Base-by-base conservation (phyloP, 2,113 vertebrate species). In the Brachyistius frenatus region DNA sequence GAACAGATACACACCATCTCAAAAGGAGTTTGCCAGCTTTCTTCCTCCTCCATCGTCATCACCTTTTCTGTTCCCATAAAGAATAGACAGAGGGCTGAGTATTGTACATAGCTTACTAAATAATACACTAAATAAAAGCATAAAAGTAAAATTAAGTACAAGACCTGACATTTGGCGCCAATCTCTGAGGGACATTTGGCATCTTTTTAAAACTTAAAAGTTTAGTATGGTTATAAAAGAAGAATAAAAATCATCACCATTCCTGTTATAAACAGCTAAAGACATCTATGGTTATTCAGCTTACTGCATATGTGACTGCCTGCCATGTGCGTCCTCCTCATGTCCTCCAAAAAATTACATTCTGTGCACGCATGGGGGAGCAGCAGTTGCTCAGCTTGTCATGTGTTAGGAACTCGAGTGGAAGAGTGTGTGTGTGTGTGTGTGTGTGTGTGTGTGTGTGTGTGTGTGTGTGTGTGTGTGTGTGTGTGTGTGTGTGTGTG, bases 1-100 rank as follows among this genome's bases (percentile, higher is more conserved):
- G 71, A 88, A 85, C 85, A 84, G 81, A 89, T 35, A 80, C 72
- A 84, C 70, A 81, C 81, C 69, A 56, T 66, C 64, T 78, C 80
- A 83, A 63, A 14, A 5, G 16, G 6, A 9, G n/a, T 32, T 37
- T 14, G 32, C 54, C 33, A 8, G 66, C 30, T 16, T 49, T n/a
- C 30, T 53, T 16, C 57, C 44, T 15, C 30, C 33, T 64, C 0
- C 2, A 4, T 11, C 30, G 23, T 58, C 73, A 66, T 41, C 52
- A 9, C 44, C 23, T 46, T 9, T 23, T 58, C 31, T 23, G 5
- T n/a, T 44, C 57, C 30, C 14, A 35, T 7, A 49, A 55, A 3
- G 3, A 44, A 13, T 44, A 11, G 3, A 32, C 15, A 56, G 16
- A 32, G 52, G 33, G 36, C 8, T 36, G 1, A n/a, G 41, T 35